Conservation (phyloP, 2,888 invertebrate genomes). For the Linhomoeus sp. region DNA sequence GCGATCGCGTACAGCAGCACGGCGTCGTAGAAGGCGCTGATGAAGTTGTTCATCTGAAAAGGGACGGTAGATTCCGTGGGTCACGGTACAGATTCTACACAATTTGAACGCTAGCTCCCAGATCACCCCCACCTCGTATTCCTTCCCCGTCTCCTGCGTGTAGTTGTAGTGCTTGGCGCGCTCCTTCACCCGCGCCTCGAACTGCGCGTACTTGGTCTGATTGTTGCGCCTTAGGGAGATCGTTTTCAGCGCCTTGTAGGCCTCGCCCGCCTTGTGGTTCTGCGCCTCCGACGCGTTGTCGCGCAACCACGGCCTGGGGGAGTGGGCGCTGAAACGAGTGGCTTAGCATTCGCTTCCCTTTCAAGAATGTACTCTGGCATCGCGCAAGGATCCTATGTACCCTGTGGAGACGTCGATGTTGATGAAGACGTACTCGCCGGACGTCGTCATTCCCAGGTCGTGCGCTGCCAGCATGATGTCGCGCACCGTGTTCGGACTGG, state of each 20-base stretch:
- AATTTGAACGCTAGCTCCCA: too few relatives aligned
- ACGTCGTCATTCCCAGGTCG: slow-evolving; percentile 78
- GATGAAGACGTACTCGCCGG: slow-evolving; percentile 93
- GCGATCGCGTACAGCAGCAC: slow-evolving; percentile 78
- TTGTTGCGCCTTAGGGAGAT: slow-evolving; percentile 47
- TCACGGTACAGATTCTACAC: background rate
- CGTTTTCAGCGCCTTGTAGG: slow-evolving; percentile 62
- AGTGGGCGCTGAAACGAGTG: slow-evolving; percentile 14
- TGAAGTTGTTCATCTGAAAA: slow-evolving; percentile 60
- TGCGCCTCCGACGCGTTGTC: slow-evolving; percentile 51
- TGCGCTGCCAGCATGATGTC: slow-evolving; percentile 83
- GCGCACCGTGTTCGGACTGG: slow-evolving; percentile 63
- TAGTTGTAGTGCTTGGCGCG: slow-evolving; percentile 26
- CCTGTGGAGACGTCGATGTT: slow-evolving; percentile 88
- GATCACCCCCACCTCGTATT: slow-evolving; percentile 23
- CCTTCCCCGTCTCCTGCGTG: slow-evolving; percentile 18
- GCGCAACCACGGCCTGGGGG: slow-evolving; percentile 55
- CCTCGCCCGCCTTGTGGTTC: slow-evolving; percentile 57
- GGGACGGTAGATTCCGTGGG: background rate
- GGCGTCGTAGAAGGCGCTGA: slow-evolving; percentile 86
- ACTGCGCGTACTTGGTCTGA: slow-evolving; percentile 49
- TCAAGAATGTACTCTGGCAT: background rate
- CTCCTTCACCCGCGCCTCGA: slow-evolving; percentile 44
- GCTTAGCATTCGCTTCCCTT: too few relatives aligned
- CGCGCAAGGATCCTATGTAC: slow-evolving; percentile 38